A percentile compares a stretch with the other conserved stretches of the same genome.
phyloP scores from a whole-genome alignment of 2,888 invertebrate species.

The Tetragnatha montana region DNA sequence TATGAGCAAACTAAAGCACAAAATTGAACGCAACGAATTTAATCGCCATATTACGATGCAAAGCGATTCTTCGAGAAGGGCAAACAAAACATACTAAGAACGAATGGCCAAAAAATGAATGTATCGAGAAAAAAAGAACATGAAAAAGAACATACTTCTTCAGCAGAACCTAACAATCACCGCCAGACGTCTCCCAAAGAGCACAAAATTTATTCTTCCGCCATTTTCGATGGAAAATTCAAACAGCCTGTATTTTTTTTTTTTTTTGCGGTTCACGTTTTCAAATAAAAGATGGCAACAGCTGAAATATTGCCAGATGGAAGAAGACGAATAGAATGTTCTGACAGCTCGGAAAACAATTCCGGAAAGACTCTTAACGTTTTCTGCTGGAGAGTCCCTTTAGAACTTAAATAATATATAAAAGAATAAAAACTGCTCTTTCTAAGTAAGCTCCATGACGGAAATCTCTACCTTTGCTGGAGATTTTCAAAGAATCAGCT shows the following conservation, averaged over 20 bases:
- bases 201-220: background rate
- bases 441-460: background rate
- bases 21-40: constrained; percentile 16
- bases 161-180: constrained; percentile 62
- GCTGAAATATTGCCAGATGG: constrained; percentile 43
- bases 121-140: constrained; percentile 13
- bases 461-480: background rate
- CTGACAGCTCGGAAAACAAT: constrained; percentile 66
- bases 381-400: constrained; percentile 3
- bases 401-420: background rate
- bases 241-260: too few relatives aligned
- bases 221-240: constrained; percentile 54
- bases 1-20: background rate
- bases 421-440: constrained; percentile 16
- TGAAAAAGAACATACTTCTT: constrained; percentile 28
- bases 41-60: constrained; percentile 32
- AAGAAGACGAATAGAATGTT: constrained; percentile 48
- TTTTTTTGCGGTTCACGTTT: constrained; percentile 23
- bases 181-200: background rate
- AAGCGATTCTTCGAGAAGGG: constrained; percentile 26
- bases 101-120: background rate
- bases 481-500: background rate
- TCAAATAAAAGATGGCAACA: constrained; percentile 38
- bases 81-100: background rate
- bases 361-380: constrained; percentile 38